These are phyloP conservation scores for Ditula angustiorana DNA, from an alignment of 2,888 invertebrate species.

Conservation along the genomic window DNA sequence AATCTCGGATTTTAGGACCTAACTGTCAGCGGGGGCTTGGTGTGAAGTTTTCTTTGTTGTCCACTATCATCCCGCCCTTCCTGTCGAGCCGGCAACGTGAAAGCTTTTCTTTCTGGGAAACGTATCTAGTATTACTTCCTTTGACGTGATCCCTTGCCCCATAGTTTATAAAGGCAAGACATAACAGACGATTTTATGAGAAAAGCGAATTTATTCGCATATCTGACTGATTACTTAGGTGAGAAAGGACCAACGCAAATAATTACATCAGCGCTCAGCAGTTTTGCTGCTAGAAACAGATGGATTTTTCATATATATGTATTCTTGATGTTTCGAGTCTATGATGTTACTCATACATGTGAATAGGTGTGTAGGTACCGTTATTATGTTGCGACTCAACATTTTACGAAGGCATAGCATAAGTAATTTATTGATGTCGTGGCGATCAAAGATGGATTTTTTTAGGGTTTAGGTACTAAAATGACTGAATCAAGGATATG, in stretches of 20 bases:
- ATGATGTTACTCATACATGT: background rate
- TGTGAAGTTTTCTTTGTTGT: no score
- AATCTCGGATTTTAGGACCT: no score
- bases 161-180: background rate
- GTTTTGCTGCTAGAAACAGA: background rate
- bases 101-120: constrained; percentile 18
- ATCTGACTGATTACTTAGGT: constrained; percentile 8
- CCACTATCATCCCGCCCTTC: no score
- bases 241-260: background rate
- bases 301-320: constrained; percentile 6
- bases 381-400: no score
- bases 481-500: no score
- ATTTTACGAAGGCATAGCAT: no score
- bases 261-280: constrained; percentile 3
- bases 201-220: constrained; percentile 15
- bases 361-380: background rate
- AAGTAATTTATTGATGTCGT: no score
- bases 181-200: constrained; percentile 4
- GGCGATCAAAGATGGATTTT: no score
- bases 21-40: no score
- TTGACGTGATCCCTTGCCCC: constrained; percentile 13
- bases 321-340: constrained; percentile 2
- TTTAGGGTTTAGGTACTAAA: no score
- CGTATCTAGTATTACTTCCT: no score
- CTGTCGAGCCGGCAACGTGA: background rate